These are phyloP conservation scores for Dendrolimus punctatus DNA, from an alignment of 1,140 invertebrate species.

Conservation along the genomic window DNA sequence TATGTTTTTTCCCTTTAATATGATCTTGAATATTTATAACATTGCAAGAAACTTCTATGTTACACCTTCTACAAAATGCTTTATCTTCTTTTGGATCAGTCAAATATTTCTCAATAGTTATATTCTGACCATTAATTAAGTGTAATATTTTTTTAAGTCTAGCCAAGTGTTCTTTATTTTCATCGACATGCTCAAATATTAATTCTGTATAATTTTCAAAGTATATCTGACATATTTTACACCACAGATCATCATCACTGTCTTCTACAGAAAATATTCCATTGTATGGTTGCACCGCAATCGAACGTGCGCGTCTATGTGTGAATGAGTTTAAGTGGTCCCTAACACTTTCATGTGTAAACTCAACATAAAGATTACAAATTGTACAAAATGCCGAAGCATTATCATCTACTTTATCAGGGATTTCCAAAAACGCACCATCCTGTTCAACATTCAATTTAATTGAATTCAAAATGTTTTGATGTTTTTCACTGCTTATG, in stretches of 20 bases:
- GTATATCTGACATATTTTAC: slow-evolving; percentile 23
- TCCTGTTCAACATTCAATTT: slow-evolving; percentile 21
- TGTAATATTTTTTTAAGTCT: slow-evolving; percentile 21
- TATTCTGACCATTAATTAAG: slow-evolving; percentile 27
- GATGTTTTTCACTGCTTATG: slow-evolving; percentile 16
- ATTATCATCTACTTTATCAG: slow-evolving; percentile 12
- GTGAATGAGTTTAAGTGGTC: slow-evolving; percentile 11
- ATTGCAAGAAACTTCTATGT: slow-evolving; percentile 27
- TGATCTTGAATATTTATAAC: slow-evolving; percentile 29
- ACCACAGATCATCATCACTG: slow-evolving; percentile 27
- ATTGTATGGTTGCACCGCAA: slow-evolving; percentile 31
- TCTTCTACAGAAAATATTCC: slow-evolving; percentile 33
- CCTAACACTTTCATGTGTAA: slow-evolving; percentile 4
- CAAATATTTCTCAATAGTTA: slow-evolving; percentile 32
- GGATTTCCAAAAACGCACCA: slow-evolving; percentile 25
- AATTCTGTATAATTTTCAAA: slow-evolving; percentile 26
- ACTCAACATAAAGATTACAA: slow-evolving; percentile 17
- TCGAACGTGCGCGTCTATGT: slow-evolving; percentile 27
- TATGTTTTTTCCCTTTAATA: slow-evolving; percentile 28
- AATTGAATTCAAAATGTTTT: slow-evolving; percentile 11
- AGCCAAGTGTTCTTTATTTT: slow-evolving; percentile 22
- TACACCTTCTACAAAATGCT: slow-evolving; percentile 28
- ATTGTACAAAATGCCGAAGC: slow-evolving; percentile 20
- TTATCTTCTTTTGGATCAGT: slow-evolving; percentile 28
- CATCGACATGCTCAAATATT: slow-evolving; percentile 36